Evolutionary conservation across 2,113 vertebrate species (phyloP).

Genomic region (Astur gentilis): DNA sequence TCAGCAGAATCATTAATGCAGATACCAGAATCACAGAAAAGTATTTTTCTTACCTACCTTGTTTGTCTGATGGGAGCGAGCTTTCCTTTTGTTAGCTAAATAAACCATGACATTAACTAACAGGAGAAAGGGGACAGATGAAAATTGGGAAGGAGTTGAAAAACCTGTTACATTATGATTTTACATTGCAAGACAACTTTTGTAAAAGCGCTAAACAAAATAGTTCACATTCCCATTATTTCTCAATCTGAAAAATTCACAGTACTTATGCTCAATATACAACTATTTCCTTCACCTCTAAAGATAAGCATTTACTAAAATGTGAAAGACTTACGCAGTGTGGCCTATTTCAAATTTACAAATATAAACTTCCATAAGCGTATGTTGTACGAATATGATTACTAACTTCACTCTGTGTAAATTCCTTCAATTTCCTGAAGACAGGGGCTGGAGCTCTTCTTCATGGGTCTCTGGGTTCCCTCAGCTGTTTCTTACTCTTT

Average conservation of each 20-base stretch:
- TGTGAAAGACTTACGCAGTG: rapidly evolving
- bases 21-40: neutral
- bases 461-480: neutral
- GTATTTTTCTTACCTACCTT: neutral
- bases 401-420: neutral
- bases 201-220: neutral
- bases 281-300: neutral
- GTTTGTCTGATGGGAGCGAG: neutral
- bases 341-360: neutral
- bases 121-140: neutral
- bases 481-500: neutral
- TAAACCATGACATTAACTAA: rapidly evolving
- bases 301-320: neutral
- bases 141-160: neutral
- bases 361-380: neutral
- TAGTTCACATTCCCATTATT: neutral
- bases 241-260: neutral
- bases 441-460: neutral
- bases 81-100: neutral
- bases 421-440: neutral
- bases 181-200: neutral
- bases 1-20: neutral
- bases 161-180: neutral
- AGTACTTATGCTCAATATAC: no score
- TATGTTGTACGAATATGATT: neutral